Percentiles rank a stretch among this genome's conserved stretches.
Conservation (phyloP, 2,113 vertebrate genomes). For the Elanus axillaris region DNA sequence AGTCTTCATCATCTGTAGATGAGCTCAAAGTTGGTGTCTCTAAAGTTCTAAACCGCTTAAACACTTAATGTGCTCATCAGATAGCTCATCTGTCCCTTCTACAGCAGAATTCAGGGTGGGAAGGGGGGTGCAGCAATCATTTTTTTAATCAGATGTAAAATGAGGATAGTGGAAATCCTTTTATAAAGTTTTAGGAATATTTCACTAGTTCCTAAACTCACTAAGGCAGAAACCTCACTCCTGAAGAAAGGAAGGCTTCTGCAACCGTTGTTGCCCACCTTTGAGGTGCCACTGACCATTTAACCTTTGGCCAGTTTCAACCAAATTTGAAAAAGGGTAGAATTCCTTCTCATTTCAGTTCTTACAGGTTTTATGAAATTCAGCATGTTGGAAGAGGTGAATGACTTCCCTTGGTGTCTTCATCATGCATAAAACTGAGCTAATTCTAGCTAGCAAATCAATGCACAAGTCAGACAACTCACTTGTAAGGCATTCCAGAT, state of each 20-base stretch:
- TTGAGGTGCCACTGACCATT: not conserved
- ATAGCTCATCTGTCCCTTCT: not conserved
- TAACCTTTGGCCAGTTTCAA: not conserved
- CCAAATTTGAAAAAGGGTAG: not conserved
- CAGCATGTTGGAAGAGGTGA: not conserved
- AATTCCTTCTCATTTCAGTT: not conserved
- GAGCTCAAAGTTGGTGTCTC: not conserved
- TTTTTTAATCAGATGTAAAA: not conserved
- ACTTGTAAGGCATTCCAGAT: not conserved
- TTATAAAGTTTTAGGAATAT: not conserved
- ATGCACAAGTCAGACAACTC: not conserved
- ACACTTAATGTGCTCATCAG: not conserved
- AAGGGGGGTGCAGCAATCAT: fast-evolving
- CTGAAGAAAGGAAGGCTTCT: not conserved
- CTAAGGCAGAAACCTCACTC: not conserved
- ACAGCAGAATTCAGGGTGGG: not conserved
- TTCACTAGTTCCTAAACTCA: not conserved
- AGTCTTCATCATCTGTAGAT: not conserved
- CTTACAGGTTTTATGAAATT: not conserved
- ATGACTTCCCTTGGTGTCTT: not conserved
- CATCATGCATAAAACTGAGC: not conserved
- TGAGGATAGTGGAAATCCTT: not conserved
- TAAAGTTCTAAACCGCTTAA: not conserved
- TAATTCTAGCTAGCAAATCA: not conserved
- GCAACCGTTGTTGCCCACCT: fast-evolving